Evolutionary conservation across 1,140 invertebrate genomes (phyloP).

Genomic region (Temnothorax curvispinosus): DNA sequence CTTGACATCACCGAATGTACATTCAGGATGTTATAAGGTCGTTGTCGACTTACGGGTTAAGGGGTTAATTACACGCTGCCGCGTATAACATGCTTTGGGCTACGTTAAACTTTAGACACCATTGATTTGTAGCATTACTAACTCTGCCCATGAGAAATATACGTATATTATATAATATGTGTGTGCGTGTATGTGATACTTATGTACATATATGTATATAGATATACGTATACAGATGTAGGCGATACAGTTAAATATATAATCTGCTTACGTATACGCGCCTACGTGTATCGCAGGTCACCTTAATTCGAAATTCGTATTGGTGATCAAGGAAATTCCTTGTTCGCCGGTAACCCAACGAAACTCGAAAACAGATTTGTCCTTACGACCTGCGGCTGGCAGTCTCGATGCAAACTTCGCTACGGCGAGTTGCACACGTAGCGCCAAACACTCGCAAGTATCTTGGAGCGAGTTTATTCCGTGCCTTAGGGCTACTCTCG

Average conservation of each 20-base stretch:
- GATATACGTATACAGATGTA: background rate
- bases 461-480: slow-evolving; percentile 74
- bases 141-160: slow-evolving; percentile 66
- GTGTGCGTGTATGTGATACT: background rate
- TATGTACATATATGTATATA: background rate
- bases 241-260: background rate
- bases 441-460: slow-evolving; percentile 74
- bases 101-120: slow-evolving; percentile 80
- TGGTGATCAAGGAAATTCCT: slow-evolving; percentile 76
- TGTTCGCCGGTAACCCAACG: slow-evolving; percentile 72
- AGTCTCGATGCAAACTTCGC: slow-evolving; percentile 73
- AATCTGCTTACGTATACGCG: background rate
- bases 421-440: slow-evolving; percentile 62
- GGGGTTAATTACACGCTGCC: slow-evolving; percentile 80
- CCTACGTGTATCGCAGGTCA: background rate
- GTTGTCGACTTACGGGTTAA: slow-evolving; percentile 74
- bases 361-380: slow-evolving; percentile 78
- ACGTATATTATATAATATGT: background rate
- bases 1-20: slow-evolving; percentile 68
- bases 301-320: slow-evolving; percentile 58
- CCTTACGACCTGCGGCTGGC: slow-evolving; percentile 74
- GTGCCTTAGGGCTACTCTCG: slow-evolving; percentile 61
- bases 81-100: slow-evolving; percentile 75
- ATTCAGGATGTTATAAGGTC: slow-evolving; percentile 77
- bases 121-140: slow-evolving; percentile 80